A percentile compares a stretch with the other conserved stretches of the same genome.
These are phyloP conservation scores for Amblyjoppa proteus DNA, from an alignment of 2,888 invertebrate genomes.

Conservation along the genomic window DNA sequence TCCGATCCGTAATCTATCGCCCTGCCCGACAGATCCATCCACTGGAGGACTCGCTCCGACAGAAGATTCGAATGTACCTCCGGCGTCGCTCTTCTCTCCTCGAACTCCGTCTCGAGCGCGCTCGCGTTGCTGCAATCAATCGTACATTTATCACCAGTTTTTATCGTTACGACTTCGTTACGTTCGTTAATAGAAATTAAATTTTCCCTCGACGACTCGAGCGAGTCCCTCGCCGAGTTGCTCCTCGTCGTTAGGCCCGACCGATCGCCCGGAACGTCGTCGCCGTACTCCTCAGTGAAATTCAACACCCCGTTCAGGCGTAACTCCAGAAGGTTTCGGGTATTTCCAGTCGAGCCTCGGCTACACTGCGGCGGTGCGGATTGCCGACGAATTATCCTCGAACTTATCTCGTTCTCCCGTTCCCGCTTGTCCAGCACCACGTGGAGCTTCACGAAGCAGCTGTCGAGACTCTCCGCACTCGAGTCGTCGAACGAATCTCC, in stretches of 20 bases:
- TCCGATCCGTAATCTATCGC: conserved; percentile 75
- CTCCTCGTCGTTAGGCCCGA: conserved; percentile 10
- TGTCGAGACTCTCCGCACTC: conserved; percentile 73
- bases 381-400: conserved; percentile 72
- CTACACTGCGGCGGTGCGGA: conserved; percentile 75
- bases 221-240: conserved; percentile 1
- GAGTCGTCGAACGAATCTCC: conserved; percentile 64
- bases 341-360: conserved; percentile 20
- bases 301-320: conserved; percentile 58
- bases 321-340: conserved; percentile 53
- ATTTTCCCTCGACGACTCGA: conserved; percentile 32
- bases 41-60: conserved; percentile 91
- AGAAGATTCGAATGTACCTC: conserved; percentile 82
- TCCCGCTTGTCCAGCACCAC: conserved; percentile 75
- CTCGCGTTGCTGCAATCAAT: conserved; percentile 13
- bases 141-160: conserved; percentile 1
- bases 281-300: conserved; percentile 26
- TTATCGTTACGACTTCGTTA: not conserved
- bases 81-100: conserved; percentile 10
- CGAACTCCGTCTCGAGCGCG: not conserved
- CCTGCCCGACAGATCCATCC: conserved; percentile 92
- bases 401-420: conserved; percentile 59
- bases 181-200: not conserved
- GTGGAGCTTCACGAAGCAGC: conserved; percentile 78
- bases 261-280: conserved; percentile 29